Evolutionary conservation across 2,888 invertebrate species (phyloP).

Genomic region (Stegana nigrithorax): DNA sequence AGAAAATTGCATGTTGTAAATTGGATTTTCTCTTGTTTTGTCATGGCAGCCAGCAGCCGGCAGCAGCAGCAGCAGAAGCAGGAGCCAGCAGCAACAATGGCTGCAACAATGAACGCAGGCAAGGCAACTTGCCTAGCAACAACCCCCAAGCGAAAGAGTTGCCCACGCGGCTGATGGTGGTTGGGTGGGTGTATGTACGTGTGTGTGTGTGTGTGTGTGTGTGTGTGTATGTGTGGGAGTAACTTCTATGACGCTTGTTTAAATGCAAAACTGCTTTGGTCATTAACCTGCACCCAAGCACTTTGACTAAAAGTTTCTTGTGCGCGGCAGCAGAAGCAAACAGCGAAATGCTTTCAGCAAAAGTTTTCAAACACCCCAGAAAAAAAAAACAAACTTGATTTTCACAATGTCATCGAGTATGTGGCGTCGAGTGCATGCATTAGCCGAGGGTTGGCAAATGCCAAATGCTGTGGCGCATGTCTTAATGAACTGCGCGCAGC

Average conservation of each 20-base stretch:
- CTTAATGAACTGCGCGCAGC: constrained; percentile 49
- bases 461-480: constrained; percentile 37
- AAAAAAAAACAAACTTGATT: constrained; percentile 25
- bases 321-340: constrained; percentile 21
- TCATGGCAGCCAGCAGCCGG: constrained; percentile 55
- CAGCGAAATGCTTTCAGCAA: constrained; percentile 52
- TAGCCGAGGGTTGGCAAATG: constrained; percentile 39
- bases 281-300: constrained; percentile 58
- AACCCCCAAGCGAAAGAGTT: not conserved
- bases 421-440: constrained; percentile 19
- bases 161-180: not conserved
- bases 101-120: not conserved
- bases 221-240: not conserved
- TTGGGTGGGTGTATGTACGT: not conserved
- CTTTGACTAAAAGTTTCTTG: constrained; percentile 45
- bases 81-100: too few relatives aligned
- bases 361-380: constrained; percentile 22
- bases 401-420: constrained; percentile 48
- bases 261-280: constrained; percentile 59
- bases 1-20: constrained; percentile 55
- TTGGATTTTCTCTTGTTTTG: constrained; percentile 55
- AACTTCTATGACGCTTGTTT: constrained; percentile 36
- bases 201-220: not conserved
- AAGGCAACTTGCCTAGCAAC: not conserved
- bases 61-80: not conserved